Percentiles rank a stretch among this genome's conserved stretches.
phyloP scores from a whole-genome alignment of 2,888 invertebrate genomes.

The Phyto melanocephala region DNA sequence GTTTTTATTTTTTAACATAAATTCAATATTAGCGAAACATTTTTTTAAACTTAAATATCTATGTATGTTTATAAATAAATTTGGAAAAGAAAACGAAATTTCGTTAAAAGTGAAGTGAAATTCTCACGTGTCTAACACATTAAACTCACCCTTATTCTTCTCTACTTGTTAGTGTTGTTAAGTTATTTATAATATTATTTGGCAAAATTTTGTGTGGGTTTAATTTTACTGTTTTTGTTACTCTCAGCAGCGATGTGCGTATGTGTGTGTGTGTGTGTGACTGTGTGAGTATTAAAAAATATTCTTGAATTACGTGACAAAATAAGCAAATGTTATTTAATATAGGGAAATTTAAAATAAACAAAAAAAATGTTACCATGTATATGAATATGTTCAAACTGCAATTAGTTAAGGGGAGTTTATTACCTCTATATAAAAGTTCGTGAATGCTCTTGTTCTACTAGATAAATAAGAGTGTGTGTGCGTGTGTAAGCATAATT shows the following conservation, averaged over 20 bases:
- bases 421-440: not conserved
- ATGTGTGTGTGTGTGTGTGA: too few relatives aligned
- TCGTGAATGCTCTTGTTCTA: not conserved
- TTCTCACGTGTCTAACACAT: constrained; percentile 49
- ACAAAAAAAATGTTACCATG: not conserved
- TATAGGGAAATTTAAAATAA: not conserved
- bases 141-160: not conserved
- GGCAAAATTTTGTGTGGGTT: constrained; percentile 1
- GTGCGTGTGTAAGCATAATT: not conserved
- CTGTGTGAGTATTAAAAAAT: not conserved
- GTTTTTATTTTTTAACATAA: constrained; percentile 8
- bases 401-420: not conserved
- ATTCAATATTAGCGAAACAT: constrained; percentile 39
- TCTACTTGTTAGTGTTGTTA: not conserved
- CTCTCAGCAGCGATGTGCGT: too few relatives aligned
- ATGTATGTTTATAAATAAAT: not conserved
- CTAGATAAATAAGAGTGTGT: not conserved
- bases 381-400: not conserved
- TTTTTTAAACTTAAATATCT: constrained; percentile 28
- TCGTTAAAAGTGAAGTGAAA: not conserved
- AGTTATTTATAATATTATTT: constrained; percentile 20
- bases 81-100: constrained; percentile 6
- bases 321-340: constrained; percentile 22
- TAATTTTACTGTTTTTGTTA: not conserved
- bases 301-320: constrained; percentile 49